These are phyloP conservation scores for Hozukius guyotensis DNA, from an alignment of 2,797 vertebrate genomes.

Conservation along the genomic window DNA sequence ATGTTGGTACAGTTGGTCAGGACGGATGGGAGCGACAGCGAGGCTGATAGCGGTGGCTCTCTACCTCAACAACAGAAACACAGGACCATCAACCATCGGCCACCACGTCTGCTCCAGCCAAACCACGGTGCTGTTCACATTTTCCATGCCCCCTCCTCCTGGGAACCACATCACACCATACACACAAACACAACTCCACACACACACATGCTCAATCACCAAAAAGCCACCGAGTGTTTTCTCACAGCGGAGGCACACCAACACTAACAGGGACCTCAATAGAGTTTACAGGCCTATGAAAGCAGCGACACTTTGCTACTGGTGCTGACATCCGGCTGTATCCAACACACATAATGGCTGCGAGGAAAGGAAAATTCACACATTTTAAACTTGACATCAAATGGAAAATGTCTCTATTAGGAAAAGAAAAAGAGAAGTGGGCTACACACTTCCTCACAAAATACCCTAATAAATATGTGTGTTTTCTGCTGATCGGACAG, in stretches of 20 bases:
- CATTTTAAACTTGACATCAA: constrained; percentile 47
- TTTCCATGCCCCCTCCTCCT: constrained; percentile 68
- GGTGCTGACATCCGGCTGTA: constrained; percentile 61
- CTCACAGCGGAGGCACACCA: constrained; percentile 54
- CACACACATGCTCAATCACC: constrained; percentile 50
- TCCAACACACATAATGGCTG: not conserved
- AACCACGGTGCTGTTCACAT: constrained; percentile 71
- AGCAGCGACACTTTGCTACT: constrained; percentile 60
- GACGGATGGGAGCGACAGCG: constrained; percentile 21
- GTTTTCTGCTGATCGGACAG: not conserved
- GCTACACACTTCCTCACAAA: not conserved
- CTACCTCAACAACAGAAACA: constrained; percentile 57
- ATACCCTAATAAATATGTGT: not conserved
- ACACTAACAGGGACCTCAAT: constrained; percentile 42
- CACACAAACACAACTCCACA: constrained; percentile 27
- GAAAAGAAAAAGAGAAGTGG: not conserved
- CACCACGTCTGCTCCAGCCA: constrained; percentile 37
- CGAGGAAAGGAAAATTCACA: constrained; percentile 21
- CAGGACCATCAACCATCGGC: constrained; percentile 31
- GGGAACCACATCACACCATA: constrained; percentile 66
- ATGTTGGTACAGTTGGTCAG: constrained; percentile 73
- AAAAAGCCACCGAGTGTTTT: constrained; percentile 60
- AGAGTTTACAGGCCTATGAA: constrained; percentile 67
- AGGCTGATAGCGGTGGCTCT: constrained; percentile 58
- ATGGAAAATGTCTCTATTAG: constrained; percentile 35